phyloP scores from a whole-genome alignment of 2,888 invertebrate species.

The Drosophila colorata region DNA sequence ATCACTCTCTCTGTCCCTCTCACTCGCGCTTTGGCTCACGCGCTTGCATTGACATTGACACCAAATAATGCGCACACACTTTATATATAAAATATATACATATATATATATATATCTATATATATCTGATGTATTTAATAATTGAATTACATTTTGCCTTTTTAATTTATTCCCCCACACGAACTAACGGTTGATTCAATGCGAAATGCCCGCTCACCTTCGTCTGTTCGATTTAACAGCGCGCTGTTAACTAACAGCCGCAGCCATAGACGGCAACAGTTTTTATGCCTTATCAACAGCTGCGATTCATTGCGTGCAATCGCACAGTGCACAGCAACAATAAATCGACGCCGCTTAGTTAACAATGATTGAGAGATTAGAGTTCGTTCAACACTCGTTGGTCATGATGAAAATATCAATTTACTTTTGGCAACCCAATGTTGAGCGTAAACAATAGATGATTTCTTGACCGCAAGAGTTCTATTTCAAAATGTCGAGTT shows the following conservation, averaged over 20 bases:
- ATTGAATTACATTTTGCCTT: constrained; percentile 1
- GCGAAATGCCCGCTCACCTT: constrained; percentile 28
- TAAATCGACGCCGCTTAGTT: too few species aligned
- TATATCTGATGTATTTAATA: constrained; percentile 13
- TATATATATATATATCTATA: background rate
- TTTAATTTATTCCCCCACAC: background rate
- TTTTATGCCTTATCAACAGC: constrained; percentile 57
- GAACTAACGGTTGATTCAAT: constrained; percentile 16
- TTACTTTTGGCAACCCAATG: constrained; percentile 24
- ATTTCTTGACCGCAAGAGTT: constrained; percentile 5
- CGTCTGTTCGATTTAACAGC: constrained; percentile 43
- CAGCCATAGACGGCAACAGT: constrained; percentile 10
- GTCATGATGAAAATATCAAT: constrained; percentile 37
- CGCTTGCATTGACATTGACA: constrained; percentile 44
- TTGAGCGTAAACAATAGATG: constrained; percentile 17
- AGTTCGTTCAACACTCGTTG: background rate
- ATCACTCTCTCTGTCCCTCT: background rate
- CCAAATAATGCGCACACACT: constrained; percentile 4
- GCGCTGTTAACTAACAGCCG: constrained; percentile 54
- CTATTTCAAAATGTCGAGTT: constrained; percentile 27
- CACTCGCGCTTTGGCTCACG: background rate
- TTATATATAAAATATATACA: too few species aligned
- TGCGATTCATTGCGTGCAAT: constrained; percentile 2
- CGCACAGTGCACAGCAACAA: constrained; percentile 27
- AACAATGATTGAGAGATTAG: constrained; percentile 1